Conservation (phyloP, 1,140 invertebrate genomes). For the Drosophila micromelanica region DNA sequence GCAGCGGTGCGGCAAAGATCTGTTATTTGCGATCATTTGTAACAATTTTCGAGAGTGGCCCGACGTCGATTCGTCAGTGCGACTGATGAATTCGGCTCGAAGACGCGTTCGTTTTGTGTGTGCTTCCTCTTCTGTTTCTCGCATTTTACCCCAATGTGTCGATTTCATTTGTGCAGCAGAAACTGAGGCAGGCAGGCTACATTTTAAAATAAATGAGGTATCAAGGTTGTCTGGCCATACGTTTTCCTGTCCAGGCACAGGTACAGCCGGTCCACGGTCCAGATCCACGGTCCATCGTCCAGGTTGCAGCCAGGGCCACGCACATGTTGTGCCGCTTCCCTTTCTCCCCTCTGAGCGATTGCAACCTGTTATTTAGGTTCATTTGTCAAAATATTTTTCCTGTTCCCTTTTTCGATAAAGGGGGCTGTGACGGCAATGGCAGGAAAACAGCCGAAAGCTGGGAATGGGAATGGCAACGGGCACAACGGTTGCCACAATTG, state of each 20-base stretch:
- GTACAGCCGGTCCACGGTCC: slow-evolving; percentile 21
- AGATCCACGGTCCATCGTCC: slow-evolving; percentile 14
- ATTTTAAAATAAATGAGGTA: slow-evolving; percentile 83
- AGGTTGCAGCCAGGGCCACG: slow-evolving; percentile 32
- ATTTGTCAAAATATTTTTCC: slow-evolving; percentile 85
- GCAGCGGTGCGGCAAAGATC: slow-evolving; percentile 73
- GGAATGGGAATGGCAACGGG: slow-evolving; percentile 20
- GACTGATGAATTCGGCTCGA: slow-evolving; percentile 53
- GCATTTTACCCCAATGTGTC: slow-evolving; percentile 65
- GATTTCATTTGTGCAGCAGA: slow-evolving; percentile 71
- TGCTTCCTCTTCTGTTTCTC: slow-evolving; percentile 50
- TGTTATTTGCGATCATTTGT: slow-evolving; percentile 85
- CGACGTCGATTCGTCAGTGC: slow-evolving; percentile 55
- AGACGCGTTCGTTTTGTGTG: slow-evolving; percentile 36
- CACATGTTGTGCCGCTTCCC: slow-evolving; percentile 36
- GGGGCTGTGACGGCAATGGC: slow-evolving; percentile 31
- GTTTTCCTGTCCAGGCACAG: slow-evolving; percentile 69
- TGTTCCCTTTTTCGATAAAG: slow-evolving; percentile 66
- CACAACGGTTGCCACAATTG: slow-evolving; percentile 21
- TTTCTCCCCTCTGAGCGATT: slow-evolving; percentile 57
- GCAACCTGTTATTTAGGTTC: slow-evolving; percentile 85
- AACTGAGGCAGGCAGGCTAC: slow-evolving; percentile 49
- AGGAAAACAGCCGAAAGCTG: slow-evolving; percentile 45
- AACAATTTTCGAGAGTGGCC: slow-evolving; percentile 81
- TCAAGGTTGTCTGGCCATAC: slow-evolving; percentile 83